Evolutionary conservation across 1,140 invertebrate species (phyloP), one percentile per base, ranked within the genome.

Genomic region (Drosophila aff.): DNA sequence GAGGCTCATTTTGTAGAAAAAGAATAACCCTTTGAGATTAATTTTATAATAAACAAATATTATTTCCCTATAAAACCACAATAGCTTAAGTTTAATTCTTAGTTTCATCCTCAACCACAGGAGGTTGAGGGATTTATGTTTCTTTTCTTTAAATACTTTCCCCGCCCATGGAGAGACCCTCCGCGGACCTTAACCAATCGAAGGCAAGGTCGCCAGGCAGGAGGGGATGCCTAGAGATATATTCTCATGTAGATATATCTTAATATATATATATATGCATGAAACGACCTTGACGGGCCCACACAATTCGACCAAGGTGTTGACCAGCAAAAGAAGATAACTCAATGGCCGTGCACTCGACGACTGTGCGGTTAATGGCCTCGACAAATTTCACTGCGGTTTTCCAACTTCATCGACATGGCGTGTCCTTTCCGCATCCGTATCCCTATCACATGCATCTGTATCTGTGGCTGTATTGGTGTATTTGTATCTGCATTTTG

Each of bases 381-480:
- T 31, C 53, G 63, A 60, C 63, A 71, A 72, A 79, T 71, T 78
- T 69, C 76, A 43, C 77, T 81, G 79, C 61, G 72, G 79, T 81
- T 72, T 73, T 61, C 38, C 79, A 65, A 38, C 67, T 74, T 58
- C 72, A 63, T 46, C 16, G 58, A 31, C 36, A 8, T 67, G 63
- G 52, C 50, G 10, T 44, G 57, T 21, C 62, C 9, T 53, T 31
- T 60, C 52, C 38, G 59, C 57, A 76, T 81, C 65, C 63, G 23
- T 50, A 36, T 62, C 60, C 21, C 21, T 26, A 38, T 36, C 50
- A 18, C 11, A 23, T 49, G 21, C 16, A 61, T 41, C 38, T 33
- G 46, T 47, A 47, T 15, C 31, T 31, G 31, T 31, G 8, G 31
- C 47, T 49, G n/a, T 16, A 2, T 36, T 8, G 50, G 1, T 55